Base-by-base conservation (phyloP, 2,888 invertebrate species). In the Dendrolimus houi region DNA sequence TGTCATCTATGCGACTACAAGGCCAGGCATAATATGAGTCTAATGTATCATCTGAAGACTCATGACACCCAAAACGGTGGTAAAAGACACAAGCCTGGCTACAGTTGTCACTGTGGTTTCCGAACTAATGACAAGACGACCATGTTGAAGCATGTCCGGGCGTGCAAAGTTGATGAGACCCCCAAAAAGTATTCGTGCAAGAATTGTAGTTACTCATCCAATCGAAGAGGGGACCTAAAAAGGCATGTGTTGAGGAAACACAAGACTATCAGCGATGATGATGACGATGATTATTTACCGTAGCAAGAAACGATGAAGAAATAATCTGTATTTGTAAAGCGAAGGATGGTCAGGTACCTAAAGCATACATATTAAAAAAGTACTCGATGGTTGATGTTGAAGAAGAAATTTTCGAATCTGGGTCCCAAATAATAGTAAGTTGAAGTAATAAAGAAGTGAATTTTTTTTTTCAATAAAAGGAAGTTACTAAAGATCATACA, bases 21-120 rank as follows among this genome's bases (percentile, higher is more conserved):
- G n/a, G 83, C 87, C 0, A 72, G 72, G 0, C 83, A 85, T 14
- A 75, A 75, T 41, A 86, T 87, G 85, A 81, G 81, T 29, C 17
- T 88, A 0, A 63, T 81, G 0, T 86, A 84, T 54, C 88, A 89
- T 57, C 13, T 88, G 7, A 79, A 81, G 12, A 68, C 74, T 0
- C 87, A 88, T 10, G 63, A 67, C 0, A 17, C 53, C 3, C 47
- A 47, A 1, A 12, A 10, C 7, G 0, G 58, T 59, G 0, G 56
- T 56, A 55, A 55, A 8, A 56, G 9, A 0, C 47, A 52, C 0
- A 59, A 62, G 1, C 47, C 42, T 0, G 66, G 59, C 17, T 64
- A 65, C 29, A 75, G 74, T 54, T 59, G 62, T 0, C 65, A 65
- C 54, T 77, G 74, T 9, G 57, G 57, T 0, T 71, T 64, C 53